Conservation (phyloP, 2,888 invertebrate genomes). For the Encarsia formosa region DNA sequence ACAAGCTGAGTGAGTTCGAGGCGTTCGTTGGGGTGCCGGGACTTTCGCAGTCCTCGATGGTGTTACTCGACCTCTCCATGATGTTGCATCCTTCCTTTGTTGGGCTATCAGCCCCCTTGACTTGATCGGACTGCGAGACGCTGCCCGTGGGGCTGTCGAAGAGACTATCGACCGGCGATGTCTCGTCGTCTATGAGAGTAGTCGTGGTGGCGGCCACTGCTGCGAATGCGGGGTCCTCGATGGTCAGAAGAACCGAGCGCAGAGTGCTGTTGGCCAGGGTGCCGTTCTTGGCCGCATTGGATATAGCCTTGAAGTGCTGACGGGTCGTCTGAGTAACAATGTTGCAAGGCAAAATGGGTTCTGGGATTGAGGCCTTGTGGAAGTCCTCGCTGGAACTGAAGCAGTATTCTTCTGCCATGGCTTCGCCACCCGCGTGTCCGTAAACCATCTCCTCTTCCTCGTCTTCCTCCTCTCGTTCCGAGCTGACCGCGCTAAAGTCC, state of each 20-base stretch:
- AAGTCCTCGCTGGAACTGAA: constrained; percentile 54
- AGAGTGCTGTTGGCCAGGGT: constrained; percentile 42
- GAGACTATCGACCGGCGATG: constrained; percentile 77
- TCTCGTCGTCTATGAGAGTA: constrained; percentile 74
- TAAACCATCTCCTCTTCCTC: not conserved
- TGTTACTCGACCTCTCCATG: constrained; percentile 50
- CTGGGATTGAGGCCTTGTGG: constrained; percentile 1
- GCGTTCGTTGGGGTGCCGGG: constrained; percentile 75
- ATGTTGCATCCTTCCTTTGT: constrained; percentile 44
- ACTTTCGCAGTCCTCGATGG: constrained; percentile 49
- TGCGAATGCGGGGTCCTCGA: constrained; percentile 74
- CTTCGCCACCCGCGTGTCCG: constrained; percentile 33
- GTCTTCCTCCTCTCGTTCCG: constrained; percentile 24
- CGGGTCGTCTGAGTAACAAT: constrained; percentile 29
- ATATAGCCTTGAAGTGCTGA: constrained; percentile 39
- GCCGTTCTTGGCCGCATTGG: constrained; percentile 37
- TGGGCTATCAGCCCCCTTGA: constrained; percentile 35
- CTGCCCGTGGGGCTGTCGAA: constrained; percentile 65
- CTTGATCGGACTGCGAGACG: constrained; percentile 46
- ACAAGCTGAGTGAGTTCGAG: constrained; percentile 75
- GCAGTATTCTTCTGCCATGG: constrained; percentile 56
- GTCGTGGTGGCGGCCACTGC: constrained; percentile 66
- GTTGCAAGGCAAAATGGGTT: constrained; percentile 8
- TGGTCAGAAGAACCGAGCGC: constrained; percentile 59
- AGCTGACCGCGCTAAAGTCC: constrained; percentile 52